These are phyloP conservation scores for Hassar affinis DNA, from an alignment of 2,113 vertebrate genomes.

Conservation along the genomic window DNA sequence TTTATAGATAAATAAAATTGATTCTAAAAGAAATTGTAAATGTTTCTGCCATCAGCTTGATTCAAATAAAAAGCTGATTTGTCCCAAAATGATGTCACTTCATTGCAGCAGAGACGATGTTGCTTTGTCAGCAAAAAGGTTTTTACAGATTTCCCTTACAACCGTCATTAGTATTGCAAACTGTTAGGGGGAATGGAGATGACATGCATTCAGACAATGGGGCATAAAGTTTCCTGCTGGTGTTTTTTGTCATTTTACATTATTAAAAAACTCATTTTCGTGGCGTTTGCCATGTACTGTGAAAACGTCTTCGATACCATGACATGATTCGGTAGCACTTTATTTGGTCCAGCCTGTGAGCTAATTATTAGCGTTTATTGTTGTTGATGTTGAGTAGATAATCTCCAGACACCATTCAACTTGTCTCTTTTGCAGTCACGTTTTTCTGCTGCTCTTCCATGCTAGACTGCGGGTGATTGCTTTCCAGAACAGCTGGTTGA, in stretches of 20 bases:
- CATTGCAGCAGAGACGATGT: background rate
- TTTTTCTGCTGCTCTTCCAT: conserved; percentile 55
- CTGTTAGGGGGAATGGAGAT: background rate
- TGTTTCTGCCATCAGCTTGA: background rate
- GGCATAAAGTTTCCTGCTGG: background rate
- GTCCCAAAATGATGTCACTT: background rate
- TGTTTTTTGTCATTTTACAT: background rate
- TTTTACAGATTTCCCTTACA: background rate
- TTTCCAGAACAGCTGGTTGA: conserved; percentile 73
- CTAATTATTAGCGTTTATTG: background rate
- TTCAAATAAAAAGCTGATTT: background rate
- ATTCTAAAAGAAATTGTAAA: background rate
- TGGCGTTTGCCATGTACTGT: background rate
- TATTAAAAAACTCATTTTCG: background rate
- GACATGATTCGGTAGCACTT: background rate
- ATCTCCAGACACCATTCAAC: background rate
- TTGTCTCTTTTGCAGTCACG: background rate
- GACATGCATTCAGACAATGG: background rate
- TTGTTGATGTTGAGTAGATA: background rate
- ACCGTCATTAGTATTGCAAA: background rate
- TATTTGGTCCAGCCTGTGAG: background rate
- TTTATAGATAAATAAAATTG: background rate
- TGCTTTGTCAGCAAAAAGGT: background rate
- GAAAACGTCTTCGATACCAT: background rate
- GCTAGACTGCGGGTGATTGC: conserved; percentile 69